Evolutionary conservation across 2,888 invertebrate genomes (phyloP).

Genomic region (Tachystola acroxantha): DNA sequence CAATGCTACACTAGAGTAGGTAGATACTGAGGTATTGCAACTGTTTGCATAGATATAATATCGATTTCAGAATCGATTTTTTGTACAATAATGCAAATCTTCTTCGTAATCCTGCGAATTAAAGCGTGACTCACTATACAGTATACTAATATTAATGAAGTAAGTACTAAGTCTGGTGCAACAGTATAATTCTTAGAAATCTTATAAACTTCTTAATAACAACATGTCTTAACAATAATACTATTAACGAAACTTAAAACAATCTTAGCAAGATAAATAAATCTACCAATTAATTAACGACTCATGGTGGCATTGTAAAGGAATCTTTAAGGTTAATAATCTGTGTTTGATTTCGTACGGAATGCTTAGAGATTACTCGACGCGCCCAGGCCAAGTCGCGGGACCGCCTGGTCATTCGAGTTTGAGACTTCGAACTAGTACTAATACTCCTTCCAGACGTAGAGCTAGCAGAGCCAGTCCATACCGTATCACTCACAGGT

Average conservation of each 20-base stretch:
- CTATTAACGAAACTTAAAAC: constrained; percentile 39
- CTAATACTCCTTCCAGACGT: constrained; percentile 34
- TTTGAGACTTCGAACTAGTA: constrained; percentile 41
- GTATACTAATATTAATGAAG: too few relatives aligned
- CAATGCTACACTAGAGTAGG: too few relatives aligned
- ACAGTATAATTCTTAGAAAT: constrained; percentile 38
- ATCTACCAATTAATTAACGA: constrained; percentile 27
- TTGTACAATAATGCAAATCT: too few relatives aligned
- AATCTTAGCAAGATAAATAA: constrained; percentile 30
- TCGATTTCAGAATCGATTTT: too few relatives aligned
- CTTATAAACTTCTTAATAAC: constrained; percentile 50
- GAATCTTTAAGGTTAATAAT: constrained; percentile 22
- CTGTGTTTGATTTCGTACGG: constrained; percentile 6
- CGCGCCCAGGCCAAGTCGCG: constrained; percentile 54
- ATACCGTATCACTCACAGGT: constrained; percentile 35
- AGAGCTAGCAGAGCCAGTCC: constrained; percentile 35
- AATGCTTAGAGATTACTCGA: constrained; percentile 40
- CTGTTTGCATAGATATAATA: too few relatives aligned
- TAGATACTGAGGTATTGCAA: too few relatives aligned
- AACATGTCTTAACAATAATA: constrained; percentile 38
- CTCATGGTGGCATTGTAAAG: constrained; percentile 36
- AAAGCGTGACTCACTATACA: too few relatives aligned
- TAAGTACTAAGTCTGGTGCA: background rate
- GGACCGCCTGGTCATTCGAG: constrained; percentile 32
- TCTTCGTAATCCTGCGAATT: too few relatives aligned